A percentile compares a stretch with the other conserved stretches of the same genome.
phyloP scores from a whole-genome alignment of 2,113 vertebrate species.

The Actenoides lindsayi region DNA sequence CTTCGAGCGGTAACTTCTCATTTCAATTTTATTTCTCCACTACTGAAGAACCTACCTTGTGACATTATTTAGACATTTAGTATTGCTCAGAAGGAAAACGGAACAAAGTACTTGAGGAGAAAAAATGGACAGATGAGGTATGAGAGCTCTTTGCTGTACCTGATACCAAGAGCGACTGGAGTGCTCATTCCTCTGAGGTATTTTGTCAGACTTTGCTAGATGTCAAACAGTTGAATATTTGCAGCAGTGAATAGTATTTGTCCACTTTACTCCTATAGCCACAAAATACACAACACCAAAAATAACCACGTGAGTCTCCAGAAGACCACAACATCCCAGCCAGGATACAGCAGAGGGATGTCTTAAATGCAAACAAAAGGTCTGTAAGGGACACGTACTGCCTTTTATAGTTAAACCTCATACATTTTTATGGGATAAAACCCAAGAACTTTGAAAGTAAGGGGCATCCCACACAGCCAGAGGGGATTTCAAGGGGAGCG shows the following conservation, averaged over 20 bases:
- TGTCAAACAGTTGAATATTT: neutral
- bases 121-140: neutral
- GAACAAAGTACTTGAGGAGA: neutral
- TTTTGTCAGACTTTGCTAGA: neutral
- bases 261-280: neutral
- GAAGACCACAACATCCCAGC: neutral
- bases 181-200: neutral
- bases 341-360: neutral
- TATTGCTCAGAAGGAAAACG: neutral
- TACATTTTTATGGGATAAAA: neutral
- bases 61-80: neutral
- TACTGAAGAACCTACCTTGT: neutral
- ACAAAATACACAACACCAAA: neutral
- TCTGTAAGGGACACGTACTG: neutral
- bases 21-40: neutral
- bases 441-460: neutral
- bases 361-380: neutral
- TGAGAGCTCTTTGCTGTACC: neutral
- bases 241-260: neutral
- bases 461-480: neutral
- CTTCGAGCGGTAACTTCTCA: neutral
- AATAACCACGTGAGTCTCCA: neutral
- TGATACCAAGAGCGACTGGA: rapidly evolving
- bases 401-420: neutral
- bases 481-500: neutral